These are phyloP conservation scores for Platerodrilus igneus DNA, from an alignment of 2,888 invertebrate genomes.

Conservation along the genomic window DNA sequence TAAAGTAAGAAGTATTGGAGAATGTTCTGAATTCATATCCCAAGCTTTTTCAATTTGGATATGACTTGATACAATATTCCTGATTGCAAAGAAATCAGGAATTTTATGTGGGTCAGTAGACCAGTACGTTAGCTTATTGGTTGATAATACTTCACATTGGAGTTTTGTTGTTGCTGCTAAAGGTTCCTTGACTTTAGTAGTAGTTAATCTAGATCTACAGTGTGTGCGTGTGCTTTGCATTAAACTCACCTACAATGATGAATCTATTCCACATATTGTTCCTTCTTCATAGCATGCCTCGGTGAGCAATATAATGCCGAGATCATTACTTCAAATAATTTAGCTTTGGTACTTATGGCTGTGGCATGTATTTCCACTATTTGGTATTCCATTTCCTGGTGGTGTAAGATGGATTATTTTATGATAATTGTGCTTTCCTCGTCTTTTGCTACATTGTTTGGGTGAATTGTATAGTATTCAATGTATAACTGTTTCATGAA, in stretches of 20 bases:
- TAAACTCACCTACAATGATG: conserved; percentile 9
- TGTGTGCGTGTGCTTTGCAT: conserved; percentile 8
- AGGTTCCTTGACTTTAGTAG: conserved; percentile 14
- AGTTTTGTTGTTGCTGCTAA: conserved; percentile 6
- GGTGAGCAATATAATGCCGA: conserved; percentile 19
- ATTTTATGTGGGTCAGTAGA: conserved; percentile 13
- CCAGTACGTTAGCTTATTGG: conserved; percentile 9
- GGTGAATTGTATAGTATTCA: conserved; percentile 25
- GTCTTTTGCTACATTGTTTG: conserved; percentile 24
- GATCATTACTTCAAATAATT: conserved; percentile 12
- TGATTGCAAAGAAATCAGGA: conserved; percentile 9
- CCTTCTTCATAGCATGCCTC: conserved; percentile 19
- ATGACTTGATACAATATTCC: conserved; percentile 10
- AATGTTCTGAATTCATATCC: conserved; percentile 11
- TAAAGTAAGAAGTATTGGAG: conserved; percentile 7
- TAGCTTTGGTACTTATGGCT: conserved; percentile 13
- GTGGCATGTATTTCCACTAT: conserved; percentile 17
- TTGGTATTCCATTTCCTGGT: conserved; percentile 16
- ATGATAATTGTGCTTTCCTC: conserved; percentile 24
- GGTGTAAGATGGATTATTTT: conserved; percentile 19
- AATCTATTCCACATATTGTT: conserved; percentile 16
- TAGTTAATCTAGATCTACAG: conserved; percentile 11
- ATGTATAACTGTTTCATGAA: conserved; percentile 25
- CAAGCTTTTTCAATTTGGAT: conserved; percentile 11
- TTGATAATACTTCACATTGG: conserved; percentile 10